Base-by-base conservation (phyloP, 1,140 invertebrate species). In the Idris sp. region DNA sequence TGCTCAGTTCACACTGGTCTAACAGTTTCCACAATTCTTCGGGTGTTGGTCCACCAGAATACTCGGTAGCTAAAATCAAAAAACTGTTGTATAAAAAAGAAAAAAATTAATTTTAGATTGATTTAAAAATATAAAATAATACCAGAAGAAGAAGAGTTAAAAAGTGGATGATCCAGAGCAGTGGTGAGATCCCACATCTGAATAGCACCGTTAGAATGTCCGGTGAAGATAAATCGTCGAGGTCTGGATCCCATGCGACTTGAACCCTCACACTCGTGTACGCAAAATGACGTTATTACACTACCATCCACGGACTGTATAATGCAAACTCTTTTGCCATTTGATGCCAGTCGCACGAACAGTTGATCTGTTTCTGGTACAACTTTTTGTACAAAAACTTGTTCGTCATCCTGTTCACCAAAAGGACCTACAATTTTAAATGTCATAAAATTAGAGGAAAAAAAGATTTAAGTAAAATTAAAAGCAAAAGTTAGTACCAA, bases 121-220 rank as follows among this genome's bases (percentile, higher is more conserved):
- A n/a, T n/a, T n/a, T n/a, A 33, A 2, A 33, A 11, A 10, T 33
- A 11, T 33, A 15, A 15, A 7, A 36, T 4, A 15, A 18, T 58
- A 59, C 53, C 31, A 7, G 44, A 33, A 35, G 44, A 68, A 10
- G 53, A 2, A 8, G 67, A 76, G 41, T 30, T 71, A 19, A 72
- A 77, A 44, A 77, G 58, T 35, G 68, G 67, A 73, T 75, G 90
- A 86, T 98, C 96, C 11, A 99, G 88, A 36, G 97, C 97, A 6
- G 96, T 98, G 2, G 96, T 98, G 22, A 99, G 89, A 88, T 99
- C 97, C 97, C 97, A 99, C 94, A 99, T 97, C 89, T 98, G 97
- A 76, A 98, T 94, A 43, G 94, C 93, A 38, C 98, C 97, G 83
- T 96, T 98, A 10, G 93, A 92, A 84, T 99, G 97, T 3, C 97